Evolutionary conservation across 2,113 vertebrate genomes (phyloP).

Genomic region (Abramis brama): DNA sequence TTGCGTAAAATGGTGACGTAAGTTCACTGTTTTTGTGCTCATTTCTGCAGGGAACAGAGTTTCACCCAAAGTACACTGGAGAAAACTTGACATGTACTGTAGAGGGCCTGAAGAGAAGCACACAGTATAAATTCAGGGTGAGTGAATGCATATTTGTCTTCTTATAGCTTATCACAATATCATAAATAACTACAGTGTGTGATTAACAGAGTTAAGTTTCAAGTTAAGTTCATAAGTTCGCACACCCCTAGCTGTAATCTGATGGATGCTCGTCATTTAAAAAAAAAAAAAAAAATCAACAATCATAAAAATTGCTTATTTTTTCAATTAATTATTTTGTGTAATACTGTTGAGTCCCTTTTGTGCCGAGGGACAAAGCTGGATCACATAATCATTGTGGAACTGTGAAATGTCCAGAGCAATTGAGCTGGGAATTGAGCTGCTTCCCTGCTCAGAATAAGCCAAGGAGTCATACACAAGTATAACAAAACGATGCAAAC

Average conservation of each 20-base stretch:
- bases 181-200: background rate
- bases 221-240: background rate
- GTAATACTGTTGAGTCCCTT: background rate
- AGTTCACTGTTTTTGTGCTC: background rate
- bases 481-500: background rate
- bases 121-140: constrained; percentile 99
- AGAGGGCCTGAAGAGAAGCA: constrained; percentile 95
- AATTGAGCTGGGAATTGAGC: background rate
- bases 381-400: background rate
- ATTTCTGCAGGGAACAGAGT: constrained; percentile 84
- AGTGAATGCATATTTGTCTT: constrained; percentile 46
- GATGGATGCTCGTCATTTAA: background rate
- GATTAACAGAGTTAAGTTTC: too few species aligned
- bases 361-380: background rate
- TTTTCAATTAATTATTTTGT: too few species aligned
- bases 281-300: background rate
- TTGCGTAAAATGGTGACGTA: background rate
- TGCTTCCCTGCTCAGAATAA: background rate
- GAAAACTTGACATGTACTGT: constrained; percentile 97
- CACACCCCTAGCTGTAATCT: background rate
- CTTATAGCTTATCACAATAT: background rate
- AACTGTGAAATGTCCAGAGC: background rate
- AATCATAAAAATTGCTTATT: too few species aligned
- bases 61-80: constrained; percentile 98
- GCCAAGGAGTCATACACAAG: background rate